Evolutionary conservation across 2,113 vertebrate genomes (phyloP).

Genomic region (Xiphophorus hellerii): DNA sequence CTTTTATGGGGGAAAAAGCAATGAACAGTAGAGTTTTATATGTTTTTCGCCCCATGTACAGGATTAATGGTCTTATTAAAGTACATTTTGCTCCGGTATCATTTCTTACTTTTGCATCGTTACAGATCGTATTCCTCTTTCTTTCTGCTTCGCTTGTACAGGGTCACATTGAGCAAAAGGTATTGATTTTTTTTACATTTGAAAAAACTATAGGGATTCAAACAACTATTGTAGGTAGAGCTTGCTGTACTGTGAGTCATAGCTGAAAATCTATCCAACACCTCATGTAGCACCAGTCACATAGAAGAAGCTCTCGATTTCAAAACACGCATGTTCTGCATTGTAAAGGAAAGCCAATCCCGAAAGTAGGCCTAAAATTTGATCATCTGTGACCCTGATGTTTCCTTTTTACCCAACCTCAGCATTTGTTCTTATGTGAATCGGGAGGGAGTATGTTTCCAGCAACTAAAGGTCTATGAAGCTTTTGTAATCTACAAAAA

Average conservation of each 20-base stretch:
- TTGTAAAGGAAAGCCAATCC: conserved; percentile 35
- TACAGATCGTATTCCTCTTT: neutral
- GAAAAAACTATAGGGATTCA: conserved; percentile 13
- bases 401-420: conserved; percentile 2
- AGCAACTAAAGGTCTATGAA: neutral
- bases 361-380: conserved; percentile 13
- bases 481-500: neutral
- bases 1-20: neutral
- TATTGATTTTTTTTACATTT: conserved; percentile 3
- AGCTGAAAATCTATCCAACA: conserved; percentile 13
- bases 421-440: conserved; percentile 1
- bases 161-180: neutral
- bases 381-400: conserved; percentile 42
- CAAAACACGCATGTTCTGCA: neutral
- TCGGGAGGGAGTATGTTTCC: neutral
- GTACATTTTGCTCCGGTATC: neutral
- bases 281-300: conserved; percentile 23
- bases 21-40: neutral
- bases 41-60: neutral
- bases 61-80: neutral
- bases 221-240: conserved; percentile 14
- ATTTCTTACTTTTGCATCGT: neutral
- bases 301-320: conserved; percentile 20
- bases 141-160: neutral
- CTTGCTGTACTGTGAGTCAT: conserved; percentile 7